These are phyloP conservation scores for Lasioglossum marginatum DNA, from an alignment of 2,888 invertebrate genomes.

Conservation along the genomic window DNA sequence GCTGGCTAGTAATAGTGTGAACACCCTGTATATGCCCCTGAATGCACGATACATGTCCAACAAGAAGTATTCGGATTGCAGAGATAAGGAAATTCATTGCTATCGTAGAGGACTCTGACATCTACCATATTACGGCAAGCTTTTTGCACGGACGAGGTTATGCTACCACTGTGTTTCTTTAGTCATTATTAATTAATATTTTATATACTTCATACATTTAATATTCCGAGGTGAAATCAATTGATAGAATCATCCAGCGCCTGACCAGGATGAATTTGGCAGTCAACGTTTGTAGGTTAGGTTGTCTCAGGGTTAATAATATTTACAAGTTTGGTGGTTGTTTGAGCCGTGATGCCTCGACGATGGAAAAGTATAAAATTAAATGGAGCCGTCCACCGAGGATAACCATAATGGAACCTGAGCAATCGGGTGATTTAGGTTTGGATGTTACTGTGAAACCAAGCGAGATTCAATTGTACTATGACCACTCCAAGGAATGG, in stretches of 20 bases:
- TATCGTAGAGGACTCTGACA: conserved; percentile 1
- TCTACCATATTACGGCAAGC: background rate
- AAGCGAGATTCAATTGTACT: conserved; percentile 85
- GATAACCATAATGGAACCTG: conserved; percentile 88
- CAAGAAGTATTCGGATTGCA: background rate
- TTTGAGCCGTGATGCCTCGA: conserved; percentile 83
- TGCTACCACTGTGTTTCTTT: background rate
- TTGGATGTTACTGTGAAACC: conserved; percentile 86
- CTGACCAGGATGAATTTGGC: conserved; percentile 29
- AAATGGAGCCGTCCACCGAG: conserved; percentile 92
- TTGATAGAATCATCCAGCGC: background rate
- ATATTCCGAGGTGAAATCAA: background rate
- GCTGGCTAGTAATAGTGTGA: too few relatives aligned
- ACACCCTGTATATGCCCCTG: background rate
- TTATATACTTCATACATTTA: background rate
- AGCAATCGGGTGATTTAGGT: conserved; percentile 90
- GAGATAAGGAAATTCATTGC: background rate
- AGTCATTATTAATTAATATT: background rate
- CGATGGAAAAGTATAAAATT: conserved; percentile 87
- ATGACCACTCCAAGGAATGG: conserved; percentile 88
- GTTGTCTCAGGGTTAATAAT: background rate
- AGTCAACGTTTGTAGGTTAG: background rate
- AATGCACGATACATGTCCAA: background rate
- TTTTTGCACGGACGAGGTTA: background rate
- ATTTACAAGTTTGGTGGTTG: conserved; percentile 43